These are phyloP conservation scores for Parnassius glacialis DNA, from an alignment of 2,888 invertebrate species.

Conservation along the genomic window DNA sequence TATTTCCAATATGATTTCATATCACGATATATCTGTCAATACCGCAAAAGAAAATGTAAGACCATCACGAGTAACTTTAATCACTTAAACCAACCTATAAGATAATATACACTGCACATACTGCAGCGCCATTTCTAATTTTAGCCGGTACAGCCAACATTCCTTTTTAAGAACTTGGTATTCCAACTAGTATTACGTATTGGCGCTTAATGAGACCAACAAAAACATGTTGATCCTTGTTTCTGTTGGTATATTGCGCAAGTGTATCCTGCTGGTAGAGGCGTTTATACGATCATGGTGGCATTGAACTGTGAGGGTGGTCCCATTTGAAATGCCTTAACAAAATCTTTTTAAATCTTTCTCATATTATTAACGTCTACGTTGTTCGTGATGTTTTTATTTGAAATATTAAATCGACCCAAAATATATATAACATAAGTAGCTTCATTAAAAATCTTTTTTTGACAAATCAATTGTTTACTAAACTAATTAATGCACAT, in stretches of 20 bases:
- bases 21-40: constrained; percentile 9
- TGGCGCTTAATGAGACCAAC: constrained; percentile 31
- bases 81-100: constrained; percentile 28
- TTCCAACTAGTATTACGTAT: constrained; percentile 46
- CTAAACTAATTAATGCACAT: too few species aligned
- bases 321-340: not conserved
- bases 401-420: too few species aligned
- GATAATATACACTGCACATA: constrained; percentile 48
- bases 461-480: too few species aligned
- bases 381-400: too few species aligned
- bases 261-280: constrained; percentile 7
- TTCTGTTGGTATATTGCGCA: constrained; percentile 1
- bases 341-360: not conserved
- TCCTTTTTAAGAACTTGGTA: constrained; percentile 51
- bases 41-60: constrained; percentile 11
- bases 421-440: too few species aligned
- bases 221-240: constrained; percentile 26
- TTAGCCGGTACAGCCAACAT: constrained; percentile 57
- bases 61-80: constrained; percentile 12
- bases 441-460: too few species aligned
- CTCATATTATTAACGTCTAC: too few species aligned
- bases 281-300: not conserved
- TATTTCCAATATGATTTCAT: constrained; percentile 9
- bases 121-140: constrained; percentile 59
- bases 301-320: constrained; percentile 1